Base-by-base conservation (phyloP, 2,888 invertebrate species). In the Lobophora halterata region DNA sequence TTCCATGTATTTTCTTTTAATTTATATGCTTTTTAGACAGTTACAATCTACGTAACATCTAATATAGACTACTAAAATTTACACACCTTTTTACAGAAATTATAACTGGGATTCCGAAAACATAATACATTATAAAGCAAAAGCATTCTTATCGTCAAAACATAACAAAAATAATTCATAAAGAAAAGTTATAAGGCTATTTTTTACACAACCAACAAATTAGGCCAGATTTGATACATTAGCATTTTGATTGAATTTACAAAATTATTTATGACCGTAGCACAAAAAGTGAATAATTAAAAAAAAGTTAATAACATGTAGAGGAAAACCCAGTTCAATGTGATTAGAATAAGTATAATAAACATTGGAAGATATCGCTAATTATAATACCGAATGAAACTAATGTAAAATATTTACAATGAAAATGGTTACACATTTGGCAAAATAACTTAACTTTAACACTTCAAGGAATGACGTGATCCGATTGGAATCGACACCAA, bases 21-120 rank as follows among this genome's bases (percentile, higher is more conserved):
- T 65, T 67, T 71, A 71, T 71, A 56, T 62, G 55, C 54, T 70
- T 60, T 80, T 77, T 76, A 77, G 74, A 80, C 71, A 66, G 71
- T 79, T 82, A 81, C 76, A 74, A 69, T 80, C 80, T 82, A 83
- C 72, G 77, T 85, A 85, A 83, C 80, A 79, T 81, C 81, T 85
- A 85, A 78, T 71, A 71, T 74, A 78, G 71, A 79, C 79, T 81
- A 81, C 81, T 68, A 71, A 71, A 78, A 79, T 85, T 78, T 79
- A 80, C 74, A 86, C 75, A 80, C 83, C 83, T 83, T n/a, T n/a
- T 80, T 83, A 85, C 81, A 82, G 73, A 61, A 64, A 65, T 58
- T 63, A 35, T 68, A 76, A 81, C 81, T 80, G 82, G 81, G 78
- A 67, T 68, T 72, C 61, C 60, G 49, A 46, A 58, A 52, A 58